Conservation (phyloP, 1,140 invertebrate species). For the Plodia interpunctella region DNA sequence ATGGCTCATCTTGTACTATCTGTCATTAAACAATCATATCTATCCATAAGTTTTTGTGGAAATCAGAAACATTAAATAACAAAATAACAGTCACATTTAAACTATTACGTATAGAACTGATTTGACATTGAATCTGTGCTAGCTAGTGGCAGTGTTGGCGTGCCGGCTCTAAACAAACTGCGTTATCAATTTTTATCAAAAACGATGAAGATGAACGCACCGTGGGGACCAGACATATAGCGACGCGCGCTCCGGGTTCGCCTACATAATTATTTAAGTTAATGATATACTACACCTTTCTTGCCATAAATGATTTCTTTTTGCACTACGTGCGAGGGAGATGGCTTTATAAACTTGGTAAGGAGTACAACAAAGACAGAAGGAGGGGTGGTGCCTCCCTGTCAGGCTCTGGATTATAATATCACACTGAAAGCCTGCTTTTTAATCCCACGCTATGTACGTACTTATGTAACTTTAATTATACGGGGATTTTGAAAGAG, state of each 20-base stretch:
- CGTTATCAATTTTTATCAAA: not conserved
- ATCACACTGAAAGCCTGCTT: conserved; percentile 43
- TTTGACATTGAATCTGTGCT: no score
- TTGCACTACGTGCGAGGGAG: conserved; percentile 31
- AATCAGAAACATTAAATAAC: no score
- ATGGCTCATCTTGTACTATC: no score
- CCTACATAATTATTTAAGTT: conserved; percentile 71
- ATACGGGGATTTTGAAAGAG: not conserved
- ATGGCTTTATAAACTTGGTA: conserved; percentile 6
- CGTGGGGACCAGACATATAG: conserved; percentile 21
- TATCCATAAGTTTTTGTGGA: no score
- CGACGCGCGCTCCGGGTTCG: conserved; percentile 26
- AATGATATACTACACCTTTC: conserved; percentile 71
- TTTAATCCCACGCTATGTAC: conserved; percentile 44
- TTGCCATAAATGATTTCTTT: conserved; percentile 60
- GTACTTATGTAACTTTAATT: conserved; percentile 41
- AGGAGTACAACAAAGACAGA: conserved; percentile 26
- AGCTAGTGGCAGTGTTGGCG: no score
- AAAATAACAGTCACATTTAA: no score
- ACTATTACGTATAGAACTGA: no score
- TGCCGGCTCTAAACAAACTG: no score
- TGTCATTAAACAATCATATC: no score
- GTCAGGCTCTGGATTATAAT: conserved; percentile 42
- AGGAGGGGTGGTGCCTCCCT: conserved; percentile 46
- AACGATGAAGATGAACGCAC: conserved; percentile 14